phyloP scores from a whole-genome alignment of 2,888 invertebrate genomes.

The Cyrtodaria siliqua region DNA sequence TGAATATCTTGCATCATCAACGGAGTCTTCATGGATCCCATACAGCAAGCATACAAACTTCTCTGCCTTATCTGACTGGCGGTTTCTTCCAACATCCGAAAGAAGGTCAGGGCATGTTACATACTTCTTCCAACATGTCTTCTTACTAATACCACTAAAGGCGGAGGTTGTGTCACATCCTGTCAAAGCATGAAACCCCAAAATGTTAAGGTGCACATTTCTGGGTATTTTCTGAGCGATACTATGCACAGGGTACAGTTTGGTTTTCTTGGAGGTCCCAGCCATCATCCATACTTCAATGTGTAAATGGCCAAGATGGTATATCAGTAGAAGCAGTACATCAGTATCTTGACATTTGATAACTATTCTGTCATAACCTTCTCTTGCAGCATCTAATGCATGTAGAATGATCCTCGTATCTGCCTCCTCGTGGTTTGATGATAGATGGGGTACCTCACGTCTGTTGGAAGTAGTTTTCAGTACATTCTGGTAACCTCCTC shows the following conservation, averaged over 20 bases:
- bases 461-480: conserved; percentile 12
- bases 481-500: too few relatives aligned
- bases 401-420: conserved; percentile 19
- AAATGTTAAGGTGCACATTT: background rate
- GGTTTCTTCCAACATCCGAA: conserved; percentile 1
- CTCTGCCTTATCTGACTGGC: too few relatives aligned
- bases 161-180: conserved; percentile 14
- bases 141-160: conserved; percentile 43
- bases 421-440: conserved; percentile 22
- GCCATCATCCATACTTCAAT: conserved; percentile 14
- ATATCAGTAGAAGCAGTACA: conserved; percentile 23
- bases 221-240: conserved; percentile 9
- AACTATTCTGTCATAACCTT: conserved; percentile 10
- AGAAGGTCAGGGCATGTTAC: background rate
- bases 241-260: conserved; percentile 13
- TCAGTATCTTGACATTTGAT: conserved; percentile 10
- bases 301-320: background rate
- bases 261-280: conserved; percentile 7
- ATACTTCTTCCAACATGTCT: conserved; percentile 18
- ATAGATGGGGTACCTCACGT: conserved; percentile 13
- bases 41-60: too few relatives aligned
- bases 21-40: too few relatives aligned
- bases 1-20: too few relatives aligned
- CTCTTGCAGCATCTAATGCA: conserved; percentile 5
- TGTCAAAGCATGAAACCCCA: conserved; percentile 19